phyloP scores from a whole-genome alignment of 2,888 invertebrate genomes.

The Chrysopilus asiliformis region DNA sequence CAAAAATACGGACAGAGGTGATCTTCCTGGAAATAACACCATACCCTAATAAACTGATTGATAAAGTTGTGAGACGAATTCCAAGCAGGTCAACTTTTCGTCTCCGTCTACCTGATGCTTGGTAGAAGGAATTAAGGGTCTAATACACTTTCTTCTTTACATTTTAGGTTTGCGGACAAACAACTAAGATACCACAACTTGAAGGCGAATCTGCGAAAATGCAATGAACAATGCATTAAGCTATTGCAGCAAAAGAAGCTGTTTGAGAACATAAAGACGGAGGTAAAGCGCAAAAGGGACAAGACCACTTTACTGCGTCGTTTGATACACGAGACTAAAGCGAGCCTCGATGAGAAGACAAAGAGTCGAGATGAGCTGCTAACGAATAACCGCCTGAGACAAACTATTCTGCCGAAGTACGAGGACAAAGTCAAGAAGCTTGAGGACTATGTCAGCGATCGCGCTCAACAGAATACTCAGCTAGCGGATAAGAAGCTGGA shows the following conservation, averaged over 20 bases:
- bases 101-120: too few relatives aligned
- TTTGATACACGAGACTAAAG: conserved; percentile 42
- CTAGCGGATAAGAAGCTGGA: conserved; percentile 38
- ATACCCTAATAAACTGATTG: too few relatives aligned
- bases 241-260: conserved; percentile 37
- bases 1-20: too few relatives aligned
- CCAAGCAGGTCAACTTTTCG: too few relatives aligned
- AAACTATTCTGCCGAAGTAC: conserved; percentile 45
- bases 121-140: too few relatives aligned
- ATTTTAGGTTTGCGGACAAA: conserved; percentile 48
- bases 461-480: conserved; percentile 40
- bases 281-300: conserved; percentile 46
- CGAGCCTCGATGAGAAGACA: conserved; percentile 26
- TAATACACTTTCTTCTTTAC: too few relatives aligned
- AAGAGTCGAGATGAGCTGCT: conserved; percentile 28
- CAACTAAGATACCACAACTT: conserved; percentile 45
- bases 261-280: conserved; percentile 38
- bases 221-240: conserved; percentile 42
- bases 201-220: conserved; percentile 40
- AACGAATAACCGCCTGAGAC: conserved; percentile 34
- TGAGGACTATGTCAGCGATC: conserved; percentile 41
- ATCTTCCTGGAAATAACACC: too few relatives aligned
- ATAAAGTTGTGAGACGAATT: too few relatives aligned
- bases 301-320: conserved; percentile 42
- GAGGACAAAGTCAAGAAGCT: conserved; percentile 48